A percentile compares a stretch with the other conserved stretches of the same genome.
phyloP scores from a whole-genome alignment of 2,113 vertebrate genomes.

The Platichthys flesus region DNA sequence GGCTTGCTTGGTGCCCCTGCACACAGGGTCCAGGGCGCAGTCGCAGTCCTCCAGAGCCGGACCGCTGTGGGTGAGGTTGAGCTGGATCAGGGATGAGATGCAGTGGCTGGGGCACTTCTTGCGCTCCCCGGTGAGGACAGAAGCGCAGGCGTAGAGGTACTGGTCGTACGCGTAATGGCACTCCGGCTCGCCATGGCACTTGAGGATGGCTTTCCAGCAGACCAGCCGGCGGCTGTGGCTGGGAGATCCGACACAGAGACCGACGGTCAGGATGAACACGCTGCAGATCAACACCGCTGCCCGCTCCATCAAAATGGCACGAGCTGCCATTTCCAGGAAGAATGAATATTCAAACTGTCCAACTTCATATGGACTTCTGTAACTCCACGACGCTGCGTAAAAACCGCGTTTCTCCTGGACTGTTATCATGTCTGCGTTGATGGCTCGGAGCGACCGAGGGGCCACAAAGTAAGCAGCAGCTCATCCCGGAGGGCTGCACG shows the following conservation, averaged over 20 bases:
- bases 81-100: constrained; percentile 92
- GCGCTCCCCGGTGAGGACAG: constrained; percentile 82
- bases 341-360: constrained; percentile 48
- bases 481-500: neutral
- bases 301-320: constrained; percentile 60
- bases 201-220: constrained; percentile 93
- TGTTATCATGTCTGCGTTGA: constrained; percentile 16
- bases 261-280: constrained; percentile 42
- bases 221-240: constrained; percentile 85
- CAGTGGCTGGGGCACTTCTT: constrained; percentile 94
- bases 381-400: constrained; percentile 64
- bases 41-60: constrained; percentile 91
- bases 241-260: constrained; percentile 75
- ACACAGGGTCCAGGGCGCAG: constrained; percentile 87
- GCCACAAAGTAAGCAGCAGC: neutral
- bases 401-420: too few relatives aligned
- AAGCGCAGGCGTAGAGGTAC: constrained; percentile 88
- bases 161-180: constrained; percentile 91
- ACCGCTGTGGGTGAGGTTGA: constrained; percentile 89
- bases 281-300: constrained; percentile 41
- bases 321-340: constrained; percentile 67
- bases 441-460: neutral
- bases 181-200: constrained; percentile 88
- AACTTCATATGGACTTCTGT: constrained; percentile 78
- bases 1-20: constrained; percentile 88